Percentiles rank a stretch among this genome's conserved stretches.
Conservation (phyloP, 2,113 vertebrate genomes). For the Columba livia region DNA sequence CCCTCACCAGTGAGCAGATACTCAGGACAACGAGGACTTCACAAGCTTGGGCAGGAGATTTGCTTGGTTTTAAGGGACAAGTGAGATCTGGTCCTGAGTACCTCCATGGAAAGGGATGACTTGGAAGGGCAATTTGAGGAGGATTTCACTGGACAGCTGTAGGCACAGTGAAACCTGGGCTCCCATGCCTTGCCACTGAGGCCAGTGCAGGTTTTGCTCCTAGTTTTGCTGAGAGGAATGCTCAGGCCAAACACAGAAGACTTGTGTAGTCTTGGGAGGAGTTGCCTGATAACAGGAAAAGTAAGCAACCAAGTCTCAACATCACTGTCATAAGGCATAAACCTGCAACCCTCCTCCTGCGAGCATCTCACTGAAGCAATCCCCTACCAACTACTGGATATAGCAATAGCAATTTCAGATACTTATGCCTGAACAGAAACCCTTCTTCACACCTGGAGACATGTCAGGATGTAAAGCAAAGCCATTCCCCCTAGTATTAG, state of each 20-base stretch:
- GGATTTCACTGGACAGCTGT: neutral
- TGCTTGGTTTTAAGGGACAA: neutral
- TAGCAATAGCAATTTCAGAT: neutral
- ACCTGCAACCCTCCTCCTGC: neutral
- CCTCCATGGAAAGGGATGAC: neutral
- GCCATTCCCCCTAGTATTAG: neutral
- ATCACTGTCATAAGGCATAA: accelerated
- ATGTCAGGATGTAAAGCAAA: neutral
- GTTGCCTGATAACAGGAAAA: neutral
- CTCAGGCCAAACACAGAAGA: neutral
- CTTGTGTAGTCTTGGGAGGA: neutral
- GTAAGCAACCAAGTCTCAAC: neutral
- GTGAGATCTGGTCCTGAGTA: neutral
- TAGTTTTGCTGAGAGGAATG: neutral
- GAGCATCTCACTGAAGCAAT: neutral
- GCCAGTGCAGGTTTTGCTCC: neutral
- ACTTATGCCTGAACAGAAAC: neutral
- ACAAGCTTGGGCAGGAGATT: neutral
- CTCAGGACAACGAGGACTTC: neutral
- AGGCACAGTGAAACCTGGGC: neutral
- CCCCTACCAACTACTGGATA: neutral
- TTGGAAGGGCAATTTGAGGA: neutral
- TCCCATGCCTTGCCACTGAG: neutral
- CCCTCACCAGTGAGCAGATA: accelerated
- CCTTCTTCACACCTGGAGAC: neutral